A percentile compares a stretch with the other conserved stretches of the same genome.
phyloP scores from a whole-genome alignment of 2,888 invertebrate species.

The Phyllotreta cruciferae region DNA sequence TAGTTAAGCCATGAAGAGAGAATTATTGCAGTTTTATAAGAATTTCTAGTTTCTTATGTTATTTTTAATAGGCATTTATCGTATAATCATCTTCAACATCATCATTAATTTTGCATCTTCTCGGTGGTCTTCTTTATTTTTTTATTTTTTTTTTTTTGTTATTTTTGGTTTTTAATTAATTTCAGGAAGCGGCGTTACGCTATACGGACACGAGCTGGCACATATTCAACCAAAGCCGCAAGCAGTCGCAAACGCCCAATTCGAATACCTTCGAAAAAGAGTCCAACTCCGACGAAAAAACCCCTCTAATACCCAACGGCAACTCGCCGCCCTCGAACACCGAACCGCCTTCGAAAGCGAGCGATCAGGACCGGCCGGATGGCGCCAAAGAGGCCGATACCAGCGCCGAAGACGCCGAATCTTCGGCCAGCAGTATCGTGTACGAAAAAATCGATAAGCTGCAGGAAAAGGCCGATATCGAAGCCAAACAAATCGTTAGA shows the following conservation, averaged over 20 bases:
- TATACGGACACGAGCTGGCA: slow-evolving; percentile 79
- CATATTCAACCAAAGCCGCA: slow-evolving; percentile 70
- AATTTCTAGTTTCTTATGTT: too few relatives aligned
- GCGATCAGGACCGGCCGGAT: slow-evolving; percentile 24
- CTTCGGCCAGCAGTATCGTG: slow-evolving; percentile 31
- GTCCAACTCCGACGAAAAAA: slow-evolving; percentile 21
- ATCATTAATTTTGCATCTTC: neutral
- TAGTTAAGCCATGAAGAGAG: too few relatives aligned
- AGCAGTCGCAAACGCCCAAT: slow-evolving; percentile 40
- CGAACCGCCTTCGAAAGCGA: slow-evolving; percentile 21
- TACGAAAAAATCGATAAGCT: slow-evolving; percentile 37
- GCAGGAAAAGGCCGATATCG: slow-evolving; percentile 1
- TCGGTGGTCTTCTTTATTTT: neutral
- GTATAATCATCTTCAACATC: neutral
- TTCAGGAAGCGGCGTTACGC: slow-evolving; percentile 71
- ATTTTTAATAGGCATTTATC: too few relatives aligned
- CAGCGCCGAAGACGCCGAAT: slow-evolving; percentile 26
- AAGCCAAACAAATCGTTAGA: slow-evolving; percentile 48
- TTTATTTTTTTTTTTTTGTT: slow-evolving; percentile 8
- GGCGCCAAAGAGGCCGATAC: slow-evolving; percentile 15
- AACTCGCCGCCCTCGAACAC: slow-evolving; percentile 26
- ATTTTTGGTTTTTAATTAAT: slow-evolving; percentile 26
- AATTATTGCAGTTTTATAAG: too few relatives aligned
- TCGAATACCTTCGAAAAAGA: slow-evolving; percentile 25
- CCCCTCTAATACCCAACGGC: slow-evolving; percentile 17